A percentile compares a stretch with the other conserved stretches of the same genome.
Evolutionary conservation across 2,113 vertebrate genomes (phyloP).

Genomic region (Drymodes brunneopygia): DNA sequence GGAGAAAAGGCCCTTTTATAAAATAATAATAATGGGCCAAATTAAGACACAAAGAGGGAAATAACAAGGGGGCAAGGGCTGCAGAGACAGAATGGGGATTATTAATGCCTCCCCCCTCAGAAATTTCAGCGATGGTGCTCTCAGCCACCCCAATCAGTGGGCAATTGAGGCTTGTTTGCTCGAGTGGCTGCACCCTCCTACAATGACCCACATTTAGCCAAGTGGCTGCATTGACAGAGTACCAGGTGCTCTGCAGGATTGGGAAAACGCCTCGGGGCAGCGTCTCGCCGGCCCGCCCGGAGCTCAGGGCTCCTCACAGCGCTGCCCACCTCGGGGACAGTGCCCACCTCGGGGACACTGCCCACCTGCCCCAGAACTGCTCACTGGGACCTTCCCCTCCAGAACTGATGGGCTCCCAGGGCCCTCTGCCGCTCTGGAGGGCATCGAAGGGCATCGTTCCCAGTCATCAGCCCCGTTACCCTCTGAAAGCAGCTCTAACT

Average conservation of each 20-base stretch:
- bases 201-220: slow-evolving; percentile 62
- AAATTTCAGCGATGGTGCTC: slow-evolving; percentile 40
- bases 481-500: background rate
- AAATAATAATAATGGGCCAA: slow-evolving; percentile 62
- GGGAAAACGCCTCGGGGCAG: background rate
- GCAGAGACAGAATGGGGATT: slow-evolving; percentile 38
- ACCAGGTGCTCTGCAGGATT: slow-evolving; percentile 51
- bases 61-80: slow-evolving; percentile 51
- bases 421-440: background rate
- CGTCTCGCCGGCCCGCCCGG: background rate
- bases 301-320: background rate
- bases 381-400: background rate
- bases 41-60: slow-evolving; percentile 63
- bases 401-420: background rate
- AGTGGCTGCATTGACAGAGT: slow-evolving; percentile 53
- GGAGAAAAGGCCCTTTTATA: slow-evolving; percentile 56
- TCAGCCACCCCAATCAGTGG: slow-evolving; percentile 68
- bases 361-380: background rate
- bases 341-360: background rate
- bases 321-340: background rate
- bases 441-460: background rate
- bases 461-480: background rate
- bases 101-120: slow-evolving; percentile 28
- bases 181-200: slow-evolving; percentile 50
- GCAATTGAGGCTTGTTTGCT: slow-evolving; percentile 58